Conservation (phyloP, 2,888 invertebrate genomes). For the Tortrix viridana region DNA sequence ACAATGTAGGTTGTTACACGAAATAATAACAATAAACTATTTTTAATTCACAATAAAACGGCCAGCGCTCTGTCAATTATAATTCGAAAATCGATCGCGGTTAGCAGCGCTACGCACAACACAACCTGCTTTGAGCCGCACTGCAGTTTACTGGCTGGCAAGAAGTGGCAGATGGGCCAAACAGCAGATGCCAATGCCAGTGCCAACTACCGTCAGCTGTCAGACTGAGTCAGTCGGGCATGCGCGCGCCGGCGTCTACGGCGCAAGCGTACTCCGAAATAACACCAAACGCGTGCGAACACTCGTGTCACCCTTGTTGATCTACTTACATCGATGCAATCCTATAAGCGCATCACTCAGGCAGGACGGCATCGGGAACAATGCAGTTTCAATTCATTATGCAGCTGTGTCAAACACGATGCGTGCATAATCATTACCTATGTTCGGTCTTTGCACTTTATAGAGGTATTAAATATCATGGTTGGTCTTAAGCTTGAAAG, state of each 20-base stretch:
- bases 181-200: constrained; percentile 44
- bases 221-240: constrained; percentile 44
- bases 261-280: constrained; percentile 54
- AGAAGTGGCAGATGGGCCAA: constrained; percentile 36
- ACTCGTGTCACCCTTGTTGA: constrained; percentile 9
- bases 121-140: constrained; percentile 61
- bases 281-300: constrained; percentile 31
- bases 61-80: background rate
- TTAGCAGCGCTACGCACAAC: constrained; percentile 55
- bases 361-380: constrained; percentile 27
- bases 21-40: background rate
- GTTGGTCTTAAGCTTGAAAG: background rate
- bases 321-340: constrained; percentile 21
- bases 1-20: constrained; percentile 6
- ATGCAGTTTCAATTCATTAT: constrained; percentile 33
- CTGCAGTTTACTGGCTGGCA: constrained; percentile 63
- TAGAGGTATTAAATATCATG: constrained; percentile 3
- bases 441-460: constrained; percentile 28
- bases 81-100: constrained; percentile 24
- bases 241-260: constrained; percentile 48
- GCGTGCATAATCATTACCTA: constrained; percentile 1
- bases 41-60: constrained; percentile 12
- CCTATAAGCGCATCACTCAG: constrained; percentile 23
- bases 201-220: constrained; percentile 50
- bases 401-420: constrained; percentile 4